Evolutionary conservation across 2,888 invertebrate genomes (phyloP).

Genomic region (Plebejus melissa): DNA sequence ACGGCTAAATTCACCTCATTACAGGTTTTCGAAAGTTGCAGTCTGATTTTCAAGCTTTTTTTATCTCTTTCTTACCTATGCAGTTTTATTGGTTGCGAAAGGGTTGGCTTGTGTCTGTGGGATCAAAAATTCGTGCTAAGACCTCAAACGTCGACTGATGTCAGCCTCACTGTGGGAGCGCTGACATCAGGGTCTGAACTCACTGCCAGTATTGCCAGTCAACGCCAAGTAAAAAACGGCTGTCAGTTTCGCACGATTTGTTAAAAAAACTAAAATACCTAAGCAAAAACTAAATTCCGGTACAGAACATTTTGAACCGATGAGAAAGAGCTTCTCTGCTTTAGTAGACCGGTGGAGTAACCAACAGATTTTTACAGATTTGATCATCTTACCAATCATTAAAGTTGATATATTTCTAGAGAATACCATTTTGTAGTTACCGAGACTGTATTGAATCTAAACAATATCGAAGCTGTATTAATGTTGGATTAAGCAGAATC

Average conservation of each 20-base stretch:
- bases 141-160: conserved; percentile 11
- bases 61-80: not conserved
- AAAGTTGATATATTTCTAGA: not conserved
- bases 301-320: not conserved
- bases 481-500: not conserved
- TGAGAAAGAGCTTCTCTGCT: not conserved
- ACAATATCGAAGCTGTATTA: too few species aligned
- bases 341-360: not conserved
- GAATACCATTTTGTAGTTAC: too few species aligned
- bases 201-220: conserved; percentile 1
- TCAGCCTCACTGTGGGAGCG: conserved; percentile 4
- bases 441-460: not conserved
- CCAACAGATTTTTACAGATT: too few species aligned
- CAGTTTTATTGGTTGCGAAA: not conserved
- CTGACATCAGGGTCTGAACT: conserved; percentile 14
- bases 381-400: too few species aligned
- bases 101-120: not conserved
- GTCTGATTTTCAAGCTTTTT: not conserved
- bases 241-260: conserved; percentile 16
- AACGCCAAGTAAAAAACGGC: not conserved
- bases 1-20: not conserved
- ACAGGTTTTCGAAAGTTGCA: not conserved
- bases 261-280: not conserved
- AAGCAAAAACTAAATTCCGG: not conserved
- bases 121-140: not conserved